Percentiles rank a stretch among this genome's conserved stretches.
Conservation (phyloP, 1,140 invertebrate genomes). For the Drosophila ohnishii region DNA sequence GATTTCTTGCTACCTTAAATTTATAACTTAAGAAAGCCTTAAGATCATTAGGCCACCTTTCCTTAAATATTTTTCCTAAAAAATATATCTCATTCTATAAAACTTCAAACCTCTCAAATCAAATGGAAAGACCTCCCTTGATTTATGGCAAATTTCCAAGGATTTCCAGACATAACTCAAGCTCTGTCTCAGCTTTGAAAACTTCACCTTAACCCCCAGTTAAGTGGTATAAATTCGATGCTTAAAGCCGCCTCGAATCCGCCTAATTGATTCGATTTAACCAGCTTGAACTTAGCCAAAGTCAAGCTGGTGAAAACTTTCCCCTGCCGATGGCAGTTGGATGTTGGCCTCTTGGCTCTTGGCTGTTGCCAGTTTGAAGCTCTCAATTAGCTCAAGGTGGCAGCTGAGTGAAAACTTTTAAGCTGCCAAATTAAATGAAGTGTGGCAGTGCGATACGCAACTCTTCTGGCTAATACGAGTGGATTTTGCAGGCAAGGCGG, state of each 20-base stretch:
- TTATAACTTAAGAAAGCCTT: no score
- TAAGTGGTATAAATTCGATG: slow-evolving; percentile 41
- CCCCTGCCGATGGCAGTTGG: slow-evolving; percentile 1
- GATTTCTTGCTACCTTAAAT: no score
- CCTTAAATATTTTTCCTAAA: neutral
- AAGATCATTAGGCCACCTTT: no score
- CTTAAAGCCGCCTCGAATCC: slow-evolving; percentile 32
- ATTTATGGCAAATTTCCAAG: slow-evolving; percentile 7
- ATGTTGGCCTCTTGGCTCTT: neutral
- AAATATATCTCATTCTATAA: no score
- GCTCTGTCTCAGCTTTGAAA: slow-evolving; percentile 2
- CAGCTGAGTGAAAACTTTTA: slow-evolving; percentile 57
- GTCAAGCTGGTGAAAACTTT: slow-evolving; percentile 10
- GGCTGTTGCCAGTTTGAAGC: slow-evolving; percentile 8
- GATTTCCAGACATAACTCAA: slow-evolving; percentile 5
- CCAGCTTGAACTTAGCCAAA: slow-evolving; percentile 17
- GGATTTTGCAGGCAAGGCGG: slow-evolving; percentile 31
- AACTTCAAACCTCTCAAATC: neutral
- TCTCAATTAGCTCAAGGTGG: slow-evolving; percentile 55
- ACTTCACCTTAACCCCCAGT: slow-evolving; percentile 7
- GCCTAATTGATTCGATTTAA: slow-evolving; percentile 55
- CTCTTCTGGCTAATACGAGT: slow-evolving; percentile 27
- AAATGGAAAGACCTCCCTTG: neutral
- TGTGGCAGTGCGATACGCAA: slow-evolving; percentile 50
- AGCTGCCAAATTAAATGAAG: slow-evolving; percentile 62